These are phyloP conservation scores for Calidris pygmaea DNA, from an alignment of 2,113 vertebrate species.

Conservation along the genomic window DNA sequence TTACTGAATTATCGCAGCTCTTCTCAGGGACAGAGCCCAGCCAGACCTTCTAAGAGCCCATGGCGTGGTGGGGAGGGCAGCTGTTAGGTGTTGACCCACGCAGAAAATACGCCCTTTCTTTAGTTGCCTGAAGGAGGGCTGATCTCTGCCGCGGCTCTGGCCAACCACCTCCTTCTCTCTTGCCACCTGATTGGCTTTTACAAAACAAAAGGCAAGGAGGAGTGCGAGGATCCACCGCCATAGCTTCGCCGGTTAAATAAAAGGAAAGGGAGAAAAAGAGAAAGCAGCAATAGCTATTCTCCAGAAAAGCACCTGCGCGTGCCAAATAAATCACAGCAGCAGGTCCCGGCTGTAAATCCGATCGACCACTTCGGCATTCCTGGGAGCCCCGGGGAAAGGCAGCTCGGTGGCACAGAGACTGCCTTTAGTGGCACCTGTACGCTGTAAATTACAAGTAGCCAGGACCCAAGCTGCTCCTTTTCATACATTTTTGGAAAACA, in stretches of 20 bases:
- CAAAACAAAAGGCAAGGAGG: slow-evolving; percentile 8
- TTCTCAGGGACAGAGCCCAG: background rate
- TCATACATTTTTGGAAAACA: background rate
- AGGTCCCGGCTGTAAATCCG: background rate
- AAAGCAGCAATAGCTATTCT: background rate
- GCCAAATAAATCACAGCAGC: background rate
- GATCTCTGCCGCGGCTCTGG: background rate
- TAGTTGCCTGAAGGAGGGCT: background rate
- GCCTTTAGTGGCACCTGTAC: background rate
- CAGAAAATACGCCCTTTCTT: background rate
- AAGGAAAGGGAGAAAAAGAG: background rate
- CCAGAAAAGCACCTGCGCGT: background rate
- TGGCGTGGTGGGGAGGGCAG: background rate
- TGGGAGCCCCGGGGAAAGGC: background rate
- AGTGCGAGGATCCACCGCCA: background rate
- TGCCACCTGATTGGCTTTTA: slow-evolving; percentile 32
- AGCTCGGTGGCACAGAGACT: background rate
- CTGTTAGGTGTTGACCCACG: background rate
- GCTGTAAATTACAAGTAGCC: background rate
- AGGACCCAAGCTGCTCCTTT: background rate
- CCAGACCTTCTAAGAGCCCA: background rate
- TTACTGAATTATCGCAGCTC: background rate
- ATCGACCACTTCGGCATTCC: background rate
- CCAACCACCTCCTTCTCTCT: background rate
- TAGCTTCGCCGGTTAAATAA: background rate